Percentiles rank a stretch among this genome's conserved stretches.
phyloP scores from a whole-genome alignment of 30 jellyfish, hydroid and myxozoan genomes.

The Turritopsis dohrnii region DNA sequence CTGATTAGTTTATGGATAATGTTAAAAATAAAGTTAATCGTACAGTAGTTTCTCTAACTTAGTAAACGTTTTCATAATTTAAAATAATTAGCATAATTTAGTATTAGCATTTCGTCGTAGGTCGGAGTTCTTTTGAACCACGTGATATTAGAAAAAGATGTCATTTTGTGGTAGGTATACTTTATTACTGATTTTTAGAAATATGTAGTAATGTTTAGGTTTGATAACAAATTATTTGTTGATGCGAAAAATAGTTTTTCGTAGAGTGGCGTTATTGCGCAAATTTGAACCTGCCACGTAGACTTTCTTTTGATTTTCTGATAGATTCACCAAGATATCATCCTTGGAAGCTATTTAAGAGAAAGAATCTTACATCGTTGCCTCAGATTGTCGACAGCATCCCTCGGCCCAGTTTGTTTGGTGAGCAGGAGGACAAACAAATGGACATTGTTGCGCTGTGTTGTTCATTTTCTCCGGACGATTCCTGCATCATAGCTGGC shows the following conservation, averaged over 20 bases:
- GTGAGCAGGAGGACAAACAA: neutral
- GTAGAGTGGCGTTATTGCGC: no score
- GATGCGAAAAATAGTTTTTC: no score
- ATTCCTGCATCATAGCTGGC: neutral
- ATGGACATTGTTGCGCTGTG: neutral
- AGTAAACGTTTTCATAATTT: no score
- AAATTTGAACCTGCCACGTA: no score
- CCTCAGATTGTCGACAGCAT: neutral
- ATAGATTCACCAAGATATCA: neutral
- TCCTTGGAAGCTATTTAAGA: slow-evolving; percentile 9
- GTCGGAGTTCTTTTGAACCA: neutral
- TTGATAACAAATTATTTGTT: no score
- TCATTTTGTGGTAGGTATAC: neutral
- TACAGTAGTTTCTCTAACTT: no score
- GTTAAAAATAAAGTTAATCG: no score
- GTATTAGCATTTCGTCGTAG: neutral
- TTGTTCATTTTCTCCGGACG: neutral
- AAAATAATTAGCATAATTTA: no score
- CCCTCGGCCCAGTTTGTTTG: neutral
- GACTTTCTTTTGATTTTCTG: neutral
- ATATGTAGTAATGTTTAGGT: no score
- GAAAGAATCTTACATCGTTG: neutral
- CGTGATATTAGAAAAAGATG: neutral
- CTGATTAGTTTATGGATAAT: no score
- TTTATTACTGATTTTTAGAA: neutral